A percentile compares a stretch with the other conserved stretches of the same genome.
Conservation (phyloP, 2,797 vertebrate species). For the Balearica regulorum region DNA sequence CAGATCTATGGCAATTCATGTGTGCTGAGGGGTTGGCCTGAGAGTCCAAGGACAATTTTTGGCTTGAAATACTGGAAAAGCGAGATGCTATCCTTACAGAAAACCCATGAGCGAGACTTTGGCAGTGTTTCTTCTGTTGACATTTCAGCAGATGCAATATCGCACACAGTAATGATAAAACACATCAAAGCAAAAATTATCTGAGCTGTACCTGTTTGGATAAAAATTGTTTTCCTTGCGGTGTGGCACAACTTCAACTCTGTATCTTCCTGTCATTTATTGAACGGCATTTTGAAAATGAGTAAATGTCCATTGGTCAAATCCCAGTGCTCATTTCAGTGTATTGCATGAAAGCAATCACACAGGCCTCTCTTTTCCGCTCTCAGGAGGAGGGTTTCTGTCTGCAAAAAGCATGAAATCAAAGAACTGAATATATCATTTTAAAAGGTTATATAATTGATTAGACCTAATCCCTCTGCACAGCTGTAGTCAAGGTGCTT, state of each 20-base stretch:
- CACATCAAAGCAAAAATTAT: background rate
- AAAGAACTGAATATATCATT: slow-evolving; percentile 1
- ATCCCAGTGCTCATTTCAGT: slow-evolving; percentile 73
- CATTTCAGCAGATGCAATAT: slow-evolving; percentile 5
- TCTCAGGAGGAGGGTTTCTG: slow-evolving; percentile 88
- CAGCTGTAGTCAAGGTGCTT: slow-evolving; percentile 20
- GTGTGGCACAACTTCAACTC: background rate
- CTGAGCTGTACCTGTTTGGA: background rate
- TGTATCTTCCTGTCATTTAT: slow-evolving; percentile 6
- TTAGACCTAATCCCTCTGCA: background rate
- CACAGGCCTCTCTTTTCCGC: slow-evolving; percentile 88
- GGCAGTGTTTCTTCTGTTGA: background rate
- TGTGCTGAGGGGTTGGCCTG: background rate
- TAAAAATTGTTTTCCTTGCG: background rate
- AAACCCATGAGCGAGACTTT: background rate
- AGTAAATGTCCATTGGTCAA: slow-evolving; percentile 24
- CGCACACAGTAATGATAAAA: background rate
- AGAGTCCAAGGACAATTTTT: background rate
- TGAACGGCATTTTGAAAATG: slow-evolving; percentile 1
- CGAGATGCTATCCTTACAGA: background rate
- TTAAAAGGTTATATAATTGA: background rate
- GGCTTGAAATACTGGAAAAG: background rate
- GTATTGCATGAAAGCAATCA: slow-evolving; percentile 83
- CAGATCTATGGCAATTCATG: background rate
- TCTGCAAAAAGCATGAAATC: slow-evolving; percentile 71